A percentile compares a stretch with the other conserved stretches of the same genome.
These are phyloP conservation scores for Cylindroiulus punctatus DNA, from an alignment of 2,888 invertebrate genomes.

Conservation along the genomic window DNA sequence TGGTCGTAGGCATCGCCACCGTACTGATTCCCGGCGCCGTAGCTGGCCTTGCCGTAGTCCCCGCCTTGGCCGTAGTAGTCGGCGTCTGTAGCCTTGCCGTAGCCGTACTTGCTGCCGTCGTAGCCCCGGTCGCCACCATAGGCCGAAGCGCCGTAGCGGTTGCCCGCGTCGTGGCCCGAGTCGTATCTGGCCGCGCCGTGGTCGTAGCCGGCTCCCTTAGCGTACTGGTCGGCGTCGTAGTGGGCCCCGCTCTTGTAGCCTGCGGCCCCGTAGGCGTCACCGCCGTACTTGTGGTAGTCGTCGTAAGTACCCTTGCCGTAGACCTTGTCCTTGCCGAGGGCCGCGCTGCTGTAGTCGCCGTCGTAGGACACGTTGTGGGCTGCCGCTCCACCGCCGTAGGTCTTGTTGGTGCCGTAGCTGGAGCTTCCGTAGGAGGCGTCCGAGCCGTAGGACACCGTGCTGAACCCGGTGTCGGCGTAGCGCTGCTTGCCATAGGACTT, in stretches of 20 bases:
- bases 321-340: not conserved
- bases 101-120: constrained; percentile 27
- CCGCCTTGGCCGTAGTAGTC: not conserved
- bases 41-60: not conserved
- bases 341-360: not conserved
- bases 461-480: not conserved
- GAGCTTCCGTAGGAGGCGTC: constrained; percentile 50
- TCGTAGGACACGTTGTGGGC: not conserved
- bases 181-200: not conserved
- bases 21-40: not conserved
- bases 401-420: constrained; percentile 48
- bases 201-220: constrained; percentile 16
- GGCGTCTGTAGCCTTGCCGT: constrained; percentile 4
- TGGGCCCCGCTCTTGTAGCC: not conserved
- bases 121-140: constrained; percentile 30
- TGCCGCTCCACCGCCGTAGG: constrained; percentile 31
- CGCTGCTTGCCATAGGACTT: constrained; percentile 1
- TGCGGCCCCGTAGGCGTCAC: not conserved
- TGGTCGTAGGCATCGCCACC: constrained; percentile 32
- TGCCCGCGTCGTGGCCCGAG: not conserved
- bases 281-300: constrained; percentile 33
- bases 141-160: not conserved
- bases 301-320: constrained; percentile 14
- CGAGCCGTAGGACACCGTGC: constrained; percentile 43
- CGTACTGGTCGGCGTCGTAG: constrained; percentile 22